Evolutionary conservation across 37 sponge, comb jelly and placozoan genomes (phyloP).

Genomic region (Corticium candelabrum): DNA sequence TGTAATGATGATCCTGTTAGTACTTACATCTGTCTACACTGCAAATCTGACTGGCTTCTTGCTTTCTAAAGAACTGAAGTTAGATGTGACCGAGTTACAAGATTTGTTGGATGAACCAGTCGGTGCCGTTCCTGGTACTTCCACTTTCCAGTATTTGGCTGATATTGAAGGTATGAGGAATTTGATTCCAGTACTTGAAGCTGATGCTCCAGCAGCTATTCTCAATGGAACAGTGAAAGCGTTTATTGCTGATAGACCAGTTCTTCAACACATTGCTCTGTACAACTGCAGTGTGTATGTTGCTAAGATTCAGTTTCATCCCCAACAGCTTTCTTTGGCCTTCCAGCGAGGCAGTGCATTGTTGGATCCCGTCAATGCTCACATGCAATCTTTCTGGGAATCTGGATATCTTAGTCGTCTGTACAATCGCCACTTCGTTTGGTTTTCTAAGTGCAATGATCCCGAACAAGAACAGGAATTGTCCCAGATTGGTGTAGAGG

Average conservation of each 20-base stretch:
- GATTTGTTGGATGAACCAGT: not conserved
- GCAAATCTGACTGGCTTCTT: not conserved
- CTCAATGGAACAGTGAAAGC: not conserved
- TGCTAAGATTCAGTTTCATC: not conserved
- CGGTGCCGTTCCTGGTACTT: not conserved
- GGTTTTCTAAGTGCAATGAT: not conserved
- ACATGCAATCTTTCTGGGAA: not conserved
- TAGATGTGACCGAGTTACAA: not conserved
- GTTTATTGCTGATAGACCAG: not conserved
- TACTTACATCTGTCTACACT: not conserved
- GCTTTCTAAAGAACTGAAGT: not conserved
- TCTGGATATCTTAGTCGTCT: not conserved
- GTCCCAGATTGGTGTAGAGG: not conserved
- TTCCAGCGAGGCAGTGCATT: not conserved
- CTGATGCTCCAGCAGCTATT: not conserved
- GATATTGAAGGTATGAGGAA: not conserved
- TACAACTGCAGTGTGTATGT: not conserved
- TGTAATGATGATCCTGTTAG: not conserved
- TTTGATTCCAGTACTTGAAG: not conserved
- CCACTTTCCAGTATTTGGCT: not conserved
- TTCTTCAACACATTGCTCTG: not conserved
- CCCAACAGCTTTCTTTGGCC: not conserved
- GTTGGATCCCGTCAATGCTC: not conserved
- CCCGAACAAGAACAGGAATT: not conserved
- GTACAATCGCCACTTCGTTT: constrained; percentile 6